Conservation (phyloP, 2,888 invertebrate genomes). For the Dicycla oo region DNA sequence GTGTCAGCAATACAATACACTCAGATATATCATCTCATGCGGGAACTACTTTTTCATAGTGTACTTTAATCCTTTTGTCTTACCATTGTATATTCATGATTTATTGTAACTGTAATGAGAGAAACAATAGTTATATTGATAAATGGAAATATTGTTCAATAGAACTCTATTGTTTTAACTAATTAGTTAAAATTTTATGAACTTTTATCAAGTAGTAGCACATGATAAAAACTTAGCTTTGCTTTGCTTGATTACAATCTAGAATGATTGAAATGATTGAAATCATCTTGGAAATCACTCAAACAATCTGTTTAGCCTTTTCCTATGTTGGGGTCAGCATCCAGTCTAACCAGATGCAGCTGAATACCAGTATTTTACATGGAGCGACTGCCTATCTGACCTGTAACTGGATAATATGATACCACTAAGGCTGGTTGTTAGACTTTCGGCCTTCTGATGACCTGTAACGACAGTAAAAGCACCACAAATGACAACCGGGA, state of each 20-base stretch:
- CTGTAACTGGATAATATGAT: no score
- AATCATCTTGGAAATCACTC: conserved; percentile 35
- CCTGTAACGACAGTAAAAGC: no score
- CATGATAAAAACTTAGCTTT: conserved; percentile 44
- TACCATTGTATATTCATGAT: conserved; percentile 47
- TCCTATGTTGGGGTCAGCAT: no score
- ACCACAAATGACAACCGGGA: no score
- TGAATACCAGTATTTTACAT: no score
- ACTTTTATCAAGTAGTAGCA: conserved; percentile 54
- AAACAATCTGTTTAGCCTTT: no score
- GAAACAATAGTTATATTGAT: conserved; percentile 49
- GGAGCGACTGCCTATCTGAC: no score
- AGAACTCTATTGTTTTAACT: conserved; percentile 39
- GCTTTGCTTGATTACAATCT: conserved; percentile 57
- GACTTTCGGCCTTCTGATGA: no score
- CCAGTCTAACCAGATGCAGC: no score
- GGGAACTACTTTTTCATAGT: conserved; percentile 61
- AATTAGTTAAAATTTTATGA: conserved; percentile 46
- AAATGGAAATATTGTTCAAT: conserved; percentile 35
- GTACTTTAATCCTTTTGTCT: conserved; percentile 48
- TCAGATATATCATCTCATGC: conserved; percentile 44
- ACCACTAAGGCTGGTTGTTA: no score
- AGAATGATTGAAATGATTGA: conserved; percentile 36
- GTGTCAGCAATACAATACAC: conserved; percentile 57
- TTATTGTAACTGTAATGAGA: conserved; percentile 36